These are phyloP conservation scores for Baccha elongata DNA, from an alignment of 2,888 invertebrate species.

Conservation along the genomic window DNA sequence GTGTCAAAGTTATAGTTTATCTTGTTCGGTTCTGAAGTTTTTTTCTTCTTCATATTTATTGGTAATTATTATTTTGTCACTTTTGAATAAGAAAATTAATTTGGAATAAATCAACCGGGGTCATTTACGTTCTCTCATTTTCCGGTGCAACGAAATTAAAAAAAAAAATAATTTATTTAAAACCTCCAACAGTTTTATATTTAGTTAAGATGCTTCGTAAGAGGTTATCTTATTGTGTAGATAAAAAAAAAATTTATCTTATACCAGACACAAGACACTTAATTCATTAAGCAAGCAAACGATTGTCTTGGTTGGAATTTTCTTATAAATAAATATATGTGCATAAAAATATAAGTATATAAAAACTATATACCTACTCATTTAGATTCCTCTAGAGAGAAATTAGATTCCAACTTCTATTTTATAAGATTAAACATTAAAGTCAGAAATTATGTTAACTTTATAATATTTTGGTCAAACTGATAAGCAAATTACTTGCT, in stretches of 20 bases:
- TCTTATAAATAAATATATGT: neutral
- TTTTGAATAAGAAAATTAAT: slow-evolving; percentile 23
- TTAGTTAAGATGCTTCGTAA: neutral
- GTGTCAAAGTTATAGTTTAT: slow-evolving; percentile 17
- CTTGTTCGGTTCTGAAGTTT: neutral
- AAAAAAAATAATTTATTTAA: neutral
- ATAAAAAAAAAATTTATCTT: neutral
- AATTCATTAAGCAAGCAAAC: neutral
- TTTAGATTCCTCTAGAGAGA: neutral
- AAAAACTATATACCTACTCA: neutral
- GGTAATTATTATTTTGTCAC: slow-evolving; percentile 56
- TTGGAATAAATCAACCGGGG: slow-evolving; percentile 22
- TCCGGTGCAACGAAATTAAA: slow-evolving; percentile 27
- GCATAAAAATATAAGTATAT: too few relatives aligned
- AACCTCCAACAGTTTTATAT: neutral
- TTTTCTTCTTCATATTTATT: slow-evolving; percentile 40
- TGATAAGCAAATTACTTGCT: too few relatives aligned
- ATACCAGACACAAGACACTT: slow-evolving; percentile 20
- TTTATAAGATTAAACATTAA: too few relatives aligned
- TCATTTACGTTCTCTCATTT: slow-evolving; percentile 16
- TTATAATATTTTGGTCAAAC: too few relatives aligned
- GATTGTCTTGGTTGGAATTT: slow-evolving; percentile 1
- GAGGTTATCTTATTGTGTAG: slow-evolving; percentile 11
- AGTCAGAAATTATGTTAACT: too few relatives aligned
- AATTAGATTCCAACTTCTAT: too few relatives aligned